Conservation (phyloP, 2,888 invertebrate species). For the Itoplectis maculator region DNA sequence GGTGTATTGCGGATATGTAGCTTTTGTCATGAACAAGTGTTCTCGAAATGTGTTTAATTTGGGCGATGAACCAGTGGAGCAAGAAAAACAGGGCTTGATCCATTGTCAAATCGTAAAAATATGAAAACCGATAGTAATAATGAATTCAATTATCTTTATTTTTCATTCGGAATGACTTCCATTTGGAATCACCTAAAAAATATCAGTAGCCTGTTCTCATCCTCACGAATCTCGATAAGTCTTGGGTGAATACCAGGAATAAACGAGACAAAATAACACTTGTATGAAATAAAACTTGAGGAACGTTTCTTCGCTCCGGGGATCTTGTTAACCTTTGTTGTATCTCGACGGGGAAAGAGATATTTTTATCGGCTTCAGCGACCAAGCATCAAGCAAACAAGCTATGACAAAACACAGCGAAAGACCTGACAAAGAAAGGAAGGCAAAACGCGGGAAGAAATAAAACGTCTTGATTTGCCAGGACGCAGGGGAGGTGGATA, state of each 20-base stretch:
- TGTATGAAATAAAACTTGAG: not conserved
- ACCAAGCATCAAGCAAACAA: not conserved
- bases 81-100: too few species aligned
- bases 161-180: not conserved
- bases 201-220: not conserved
- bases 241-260: not conserved
- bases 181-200: not conserved
- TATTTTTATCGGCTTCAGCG: conserved; percentile 11
- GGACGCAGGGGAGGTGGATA: not conserved
- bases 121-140: too few species aligned
- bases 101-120: too few species aligned
- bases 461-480: conserved; percentile 27
- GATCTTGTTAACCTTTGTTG: conserved; percentile 29
- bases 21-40: too few species aligned
- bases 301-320: conserved; percentile 16
- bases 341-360: not conserved
- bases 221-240: not conserved
- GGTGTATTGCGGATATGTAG: not conserved
- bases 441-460: conserved; percentile 16
- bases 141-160: not conserved
- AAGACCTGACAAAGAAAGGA: conserved; percentile 6
- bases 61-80: too few species aligned
- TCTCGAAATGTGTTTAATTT: too few species aligned
- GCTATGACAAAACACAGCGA: not conserved
- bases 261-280: conserved; percentile 2